phyloP scores from a whole-genome alignment of 2,888 invertebrate species.

The Campoplex nolae region DNA sequence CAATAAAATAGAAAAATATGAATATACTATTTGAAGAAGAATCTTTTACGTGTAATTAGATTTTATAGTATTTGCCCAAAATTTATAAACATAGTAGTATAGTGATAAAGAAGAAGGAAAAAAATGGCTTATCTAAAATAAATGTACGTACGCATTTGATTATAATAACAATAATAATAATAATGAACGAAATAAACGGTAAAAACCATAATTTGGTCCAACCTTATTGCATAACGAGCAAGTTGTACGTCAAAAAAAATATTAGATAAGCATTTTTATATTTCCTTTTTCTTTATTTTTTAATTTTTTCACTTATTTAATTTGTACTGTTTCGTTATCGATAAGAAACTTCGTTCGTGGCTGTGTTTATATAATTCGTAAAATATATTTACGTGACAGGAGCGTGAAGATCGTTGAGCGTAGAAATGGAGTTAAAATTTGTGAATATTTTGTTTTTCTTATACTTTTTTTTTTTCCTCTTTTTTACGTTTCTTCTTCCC shows the following conservation, averaged over 20 bases:
- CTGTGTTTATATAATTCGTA: conserved; percentile 40
- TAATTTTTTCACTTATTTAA: not conserved
- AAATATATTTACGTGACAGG: conserved; percentile 76
- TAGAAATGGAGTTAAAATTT: conserved; percentile 17
- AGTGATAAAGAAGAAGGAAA: not conserved
- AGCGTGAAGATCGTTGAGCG: conserved; percentile 51
- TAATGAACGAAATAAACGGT: not conserved
- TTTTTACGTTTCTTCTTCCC: not conserved
- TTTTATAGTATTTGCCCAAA: not conserved
- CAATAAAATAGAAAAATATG: not conserved
- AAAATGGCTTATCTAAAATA: conserved; percentile 6
- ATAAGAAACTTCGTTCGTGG: conserved; percentile 25
- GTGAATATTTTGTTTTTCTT: not conserved
- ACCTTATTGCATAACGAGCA: not conserved
- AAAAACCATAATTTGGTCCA: not conserved
- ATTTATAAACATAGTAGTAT: not conserved
- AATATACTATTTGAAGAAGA: not conserved
- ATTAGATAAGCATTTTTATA: conserved; percentile 16
- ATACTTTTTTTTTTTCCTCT: not conserved
- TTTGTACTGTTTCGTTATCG: conserved; percentile 8
- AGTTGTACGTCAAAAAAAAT: not conserved
- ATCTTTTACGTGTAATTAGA: not conserved
- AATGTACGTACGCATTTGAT: not conserved
- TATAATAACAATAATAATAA: not conserved
- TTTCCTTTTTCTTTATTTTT: not conserved